phyloP scores from a whole-genome alignment of 1,140 invertebrate species.

The Drosophila neocordata region DNA sequence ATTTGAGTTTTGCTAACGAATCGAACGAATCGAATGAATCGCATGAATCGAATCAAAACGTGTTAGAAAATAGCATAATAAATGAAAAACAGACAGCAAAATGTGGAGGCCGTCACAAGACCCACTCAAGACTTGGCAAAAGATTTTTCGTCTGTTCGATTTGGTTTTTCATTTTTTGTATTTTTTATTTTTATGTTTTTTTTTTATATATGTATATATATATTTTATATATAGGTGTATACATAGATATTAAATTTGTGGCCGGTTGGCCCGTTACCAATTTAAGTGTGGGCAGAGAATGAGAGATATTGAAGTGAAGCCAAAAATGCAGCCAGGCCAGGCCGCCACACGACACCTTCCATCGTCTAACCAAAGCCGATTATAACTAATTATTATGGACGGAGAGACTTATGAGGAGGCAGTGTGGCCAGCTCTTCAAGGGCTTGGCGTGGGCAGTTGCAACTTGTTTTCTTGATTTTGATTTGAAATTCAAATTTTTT shows the following conservation, averaged over 20 bases:
- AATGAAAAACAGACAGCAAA: constrained; percentile 43
- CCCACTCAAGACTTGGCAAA: constrained; percentile 5
- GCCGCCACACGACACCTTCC: constrained; percentile 66
- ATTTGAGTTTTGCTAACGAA: constrained; percentile 31
- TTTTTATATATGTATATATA: no score
- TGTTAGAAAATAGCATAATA: constrained; percentile 71
- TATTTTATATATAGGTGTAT: background rate
- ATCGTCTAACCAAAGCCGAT: constrained; percentile 64
- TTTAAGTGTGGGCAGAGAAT: background rate
- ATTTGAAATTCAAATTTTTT: constrained; percentile 9
- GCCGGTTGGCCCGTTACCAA: background rate
- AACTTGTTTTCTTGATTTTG: constrained; percentile 12
- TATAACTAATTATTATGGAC: constrained; percentile 79
- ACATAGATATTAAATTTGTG: constrained; percentile 1
- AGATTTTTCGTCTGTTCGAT: constrained; percentile 9
- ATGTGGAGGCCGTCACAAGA: constrained; percentile 7
- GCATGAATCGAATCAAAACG: constrained; percentile 55
- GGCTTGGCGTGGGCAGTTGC: constrained; percentile 61
- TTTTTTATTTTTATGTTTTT: background rate
- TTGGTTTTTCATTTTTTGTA: constrained; percentile 5
- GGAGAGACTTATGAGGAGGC: constrained; percentile 26
- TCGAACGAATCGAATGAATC: constrained; percentile 10
- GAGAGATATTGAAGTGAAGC: background rate
- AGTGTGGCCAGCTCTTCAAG: constrained; percentile 39
- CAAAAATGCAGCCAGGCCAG: constrained; percentile 20